Percentiles rank a stretch among this genome's conserved stretches.
Conservation (phyloP, 2,888 invertebrate genomes). For the Tryphoninae sp. region DNA sequence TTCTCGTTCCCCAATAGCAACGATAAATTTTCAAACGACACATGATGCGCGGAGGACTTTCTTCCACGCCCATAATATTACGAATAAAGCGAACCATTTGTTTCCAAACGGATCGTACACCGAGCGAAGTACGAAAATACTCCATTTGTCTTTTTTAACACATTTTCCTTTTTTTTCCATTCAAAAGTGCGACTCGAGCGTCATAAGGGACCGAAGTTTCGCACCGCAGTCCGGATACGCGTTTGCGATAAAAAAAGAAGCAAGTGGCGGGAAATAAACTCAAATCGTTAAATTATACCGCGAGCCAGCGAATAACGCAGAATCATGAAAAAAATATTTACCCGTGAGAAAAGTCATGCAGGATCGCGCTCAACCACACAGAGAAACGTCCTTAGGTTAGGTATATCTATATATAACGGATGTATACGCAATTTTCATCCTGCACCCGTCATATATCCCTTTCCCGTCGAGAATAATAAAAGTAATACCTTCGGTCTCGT, state of each 20-base stretch:
- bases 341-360: constrained; percentile 43
- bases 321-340: constrained; percentile 26
- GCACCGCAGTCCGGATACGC: constrained; percentile 16
- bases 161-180: constrained; percentile 1
- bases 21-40: no score
- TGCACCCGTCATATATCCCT: constrained; percentile 59
- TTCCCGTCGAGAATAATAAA: constrained; percentile 70
- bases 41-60: no score
- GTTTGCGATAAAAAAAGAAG: constrained; percentile 43
- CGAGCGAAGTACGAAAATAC: no score
- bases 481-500: constrained; percentile 70
- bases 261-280: constrained; percentile 18
- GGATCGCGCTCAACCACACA: background rate
- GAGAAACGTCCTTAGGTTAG: background rate
- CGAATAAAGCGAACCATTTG: background rate
- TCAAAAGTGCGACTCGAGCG: background rate
- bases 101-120: background rate
- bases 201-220: background rate
- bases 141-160: background rate
- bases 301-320: background rate
- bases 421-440: constrained; percentile 47
- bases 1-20: no score
- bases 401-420: background rate
- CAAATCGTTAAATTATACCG: constrained; percentile 57
- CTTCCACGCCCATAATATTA: no score